Evolutionary conservation across 1,140 invertebrate species (phyloP).

Genomic region (Drosophila lowei): DNA sequence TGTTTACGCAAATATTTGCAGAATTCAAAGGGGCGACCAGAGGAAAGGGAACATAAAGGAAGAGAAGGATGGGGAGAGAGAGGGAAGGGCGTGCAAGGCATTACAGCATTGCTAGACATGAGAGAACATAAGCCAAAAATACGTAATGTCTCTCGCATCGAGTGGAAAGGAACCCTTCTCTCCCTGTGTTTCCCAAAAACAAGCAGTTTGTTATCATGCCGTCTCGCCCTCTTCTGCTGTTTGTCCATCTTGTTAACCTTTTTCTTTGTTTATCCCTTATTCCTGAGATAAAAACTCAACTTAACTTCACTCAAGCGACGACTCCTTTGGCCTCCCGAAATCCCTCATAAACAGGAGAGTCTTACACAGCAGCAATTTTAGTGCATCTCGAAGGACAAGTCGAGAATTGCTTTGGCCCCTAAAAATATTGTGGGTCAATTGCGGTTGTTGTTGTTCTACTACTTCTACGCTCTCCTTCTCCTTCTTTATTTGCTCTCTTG

Average conservation of each 20-base stretch:
- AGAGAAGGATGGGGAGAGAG: background rate
- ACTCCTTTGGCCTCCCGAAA: background rate
- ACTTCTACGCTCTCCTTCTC: background rate
- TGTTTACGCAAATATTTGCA: constrained; percentile 24
- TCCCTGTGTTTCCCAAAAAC: too few relatives aligned
- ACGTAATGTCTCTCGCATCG: constrained; percentile 9
- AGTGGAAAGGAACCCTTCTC: background rate
- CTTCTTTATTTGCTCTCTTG: constrained; percentile 16
- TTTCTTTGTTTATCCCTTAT: background rate
- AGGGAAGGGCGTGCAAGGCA: background rate
- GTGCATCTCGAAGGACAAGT: constrained; percentile 8
- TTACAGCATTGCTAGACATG: constrained; percentile 6
- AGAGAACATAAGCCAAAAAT: constrained; percentile 15
- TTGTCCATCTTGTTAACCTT: constrained; percentile 37
- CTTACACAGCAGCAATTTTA: too few relatives aligned
- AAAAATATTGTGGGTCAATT: constrained; percentile 41
- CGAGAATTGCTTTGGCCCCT: constrained; percentile 34
- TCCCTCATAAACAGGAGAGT: constrained; percentile 24
- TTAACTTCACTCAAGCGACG: constrained; percentile 21
- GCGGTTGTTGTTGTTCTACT: constrained; percentile 21
- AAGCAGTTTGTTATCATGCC: constrained; percentile 15
- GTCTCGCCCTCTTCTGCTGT: constrained; percentile 8
- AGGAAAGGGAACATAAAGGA: background rate
- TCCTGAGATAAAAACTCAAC: constrained; percentile 29
- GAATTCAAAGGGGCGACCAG: background rate